These are phyloP conservation scores for Montipora cactus DNA, from an alignment of 64 coral and sea anemone genomes.

Conservation along the genomic window DNA sequence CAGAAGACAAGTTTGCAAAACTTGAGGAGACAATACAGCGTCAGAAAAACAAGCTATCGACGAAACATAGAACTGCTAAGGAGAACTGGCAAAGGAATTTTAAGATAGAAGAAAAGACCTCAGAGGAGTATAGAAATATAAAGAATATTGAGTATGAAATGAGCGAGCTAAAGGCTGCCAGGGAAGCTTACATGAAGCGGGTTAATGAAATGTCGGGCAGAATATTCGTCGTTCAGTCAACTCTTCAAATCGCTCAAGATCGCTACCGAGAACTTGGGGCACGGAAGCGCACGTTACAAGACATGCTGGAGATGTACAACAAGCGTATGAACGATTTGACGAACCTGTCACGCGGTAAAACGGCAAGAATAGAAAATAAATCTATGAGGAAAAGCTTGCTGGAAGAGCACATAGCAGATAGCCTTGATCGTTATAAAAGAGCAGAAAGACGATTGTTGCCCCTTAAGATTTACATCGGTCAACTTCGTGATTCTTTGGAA, in stretches of 20 bases:
- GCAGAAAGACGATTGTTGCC: slow-evolving; percentile 76
- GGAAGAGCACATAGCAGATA: slow-evolving; percentile 63
- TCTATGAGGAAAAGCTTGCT: slow-evolving; percentile 49
- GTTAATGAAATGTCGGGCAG: slow-evolving; percentile 51
- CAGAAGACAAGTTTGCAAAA: slow-evolving; percentile 74
- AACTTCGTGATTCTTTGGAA: slow-evolving; percentile 68
- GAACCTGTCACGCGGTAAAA: slow-evolving; percentile 20
- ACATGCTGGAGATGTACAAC: slow-evolving; percentile 73
- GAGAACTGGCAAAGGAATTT: slow-evolving; percentile 60
- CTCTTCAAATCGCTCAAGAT: slow-evolving; percentile 61
- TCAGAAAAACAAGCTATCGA: slow-evolving; percentile 36
- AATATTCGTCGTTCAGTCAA: slow-evolving; percentile 37
- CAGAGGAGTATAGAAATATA: slow-evolving; percentile 65
- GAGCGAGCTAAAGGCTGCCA: slow-evolving; percentile 70
- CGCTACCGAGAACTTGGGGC: slow-evolving; percentile 32
- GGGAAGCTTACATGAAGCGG: slow-evolving; percentile 59
- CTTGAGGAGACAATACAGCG: slow-evolving; percentile 59
- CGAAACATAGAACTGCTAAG: slow-evolving; percentile 15
- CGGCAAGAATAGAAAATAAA: slow-evolving; percentile 34
- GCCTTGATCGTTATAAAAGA: slow-evolving; percentile 48
- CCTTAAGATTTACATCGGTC: slow-evolving; percentile 79
- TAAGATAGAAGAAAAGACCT: slow-evolving; percentile 47
- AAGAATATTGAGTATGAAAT: slow-evolving; percentile 85
- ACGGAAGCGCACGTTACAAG: slow-evolving; percentile 54
- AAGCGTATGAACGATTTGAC: slow-evolving; percentile 57